These are phyloP conservation scores for Rhinolophus sinicus DNA, from an alignment of 2,113 vertebrate species.

Conservation along the genomic window DNA sequence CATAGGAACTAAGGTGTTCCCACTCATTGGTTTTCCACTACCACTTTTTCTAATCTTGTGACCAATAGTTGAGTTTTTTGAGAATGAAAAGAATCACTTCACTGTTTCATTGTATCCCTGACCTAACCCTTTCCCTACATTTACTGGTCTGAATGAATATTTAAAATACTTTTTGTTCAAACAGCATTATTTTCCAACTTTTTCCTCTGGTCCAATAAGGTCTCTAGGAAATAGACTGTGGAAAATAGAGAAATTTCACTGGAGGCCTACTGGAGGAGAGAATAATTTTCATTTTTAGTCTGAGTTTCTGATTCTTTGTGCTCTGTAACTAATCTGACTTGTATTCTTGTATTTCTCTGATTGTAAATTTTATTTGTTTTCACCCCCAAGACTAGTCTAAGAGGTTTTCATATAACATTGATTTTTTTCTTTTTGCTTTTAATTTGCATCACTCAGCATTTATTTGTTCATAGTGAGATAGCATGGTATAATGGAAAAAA, in stretches of 20 bases:
- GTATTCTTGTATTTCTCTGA: background rate
- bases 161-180: background rate
- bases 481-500: background rate
- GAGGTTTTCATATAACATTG: background rate
- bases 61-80: background rate
- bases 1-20: background rate
- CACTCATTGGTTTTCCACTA: background rate
- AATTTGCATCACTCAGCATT: background rate
- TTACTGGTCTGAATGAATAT: conserved; percentile 17
- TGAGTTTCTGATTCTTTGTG: conserved; percentile 44
- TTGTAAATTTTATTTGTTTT: conserved; percentile 26
- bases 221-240: background rate
- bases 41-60: background rate
- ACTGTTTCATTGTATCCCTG: background rate
- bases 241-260: conserved; percentile 11
- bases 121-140: background rate
- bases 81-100: background rate
- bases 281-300: conserved; percentile 1
- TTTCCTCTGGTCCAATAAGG: background rate
- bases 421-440: background rate
- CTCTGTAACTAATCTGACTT: background rate
- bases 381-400: background rate
- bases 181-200: background rate
- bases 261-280: background rate
- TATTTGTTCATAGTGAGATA: conserved; percentile 9